Evolutionary conservation across 1,140 invertebrate species (phyloP).

Genomic region (Drosophila littoralis): DNA sequence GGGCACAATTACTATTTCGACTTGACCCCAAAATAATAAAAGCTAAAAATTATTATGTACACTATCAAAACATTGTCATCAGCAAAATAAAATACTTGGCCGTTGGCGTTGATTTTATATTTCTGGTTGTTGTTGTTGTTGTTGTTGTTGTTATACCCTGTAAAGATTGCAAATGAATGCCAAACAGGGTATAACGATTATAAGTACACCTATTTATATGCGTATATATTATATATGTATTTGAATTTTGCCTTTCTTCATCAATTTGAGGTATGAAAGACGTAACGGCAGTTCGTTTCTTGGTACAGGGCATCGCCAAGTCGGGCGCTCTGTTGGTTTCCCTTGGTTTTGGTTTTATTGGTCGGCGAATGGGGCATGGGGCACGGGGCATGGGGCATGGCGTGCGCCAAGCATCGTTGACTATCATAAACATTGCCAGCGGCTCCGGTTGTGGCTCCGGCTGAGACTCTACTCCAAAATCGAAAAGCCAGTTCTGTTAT

Average conservation of each 20-base stretch:
- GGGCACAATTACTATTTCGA: constrained; percentile 13
- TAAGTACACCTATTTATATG: no score
- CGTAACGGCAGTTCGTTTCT: no score
- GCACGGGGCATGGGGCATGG: constrained; percentile 22
- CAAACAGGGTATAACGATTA: no score
- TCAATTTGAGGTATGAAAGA: neutral
- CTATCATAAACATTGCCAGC: constrained; percentile 67
- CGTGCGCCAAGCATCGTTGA: constrained; percentile 68
- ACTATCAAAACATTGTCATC: constrained; percentile 73
- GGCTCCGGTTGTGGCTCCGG: constrained; percentile 15
- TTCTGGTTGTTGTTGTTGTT: constrained; percentile 55
- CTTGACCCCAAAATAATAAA: constrained; percentile 54
- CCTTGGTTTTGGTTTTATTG: constrained; percentile 64
- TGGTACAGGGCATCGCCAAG: neutral
- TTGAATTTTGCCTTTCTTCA: no score
- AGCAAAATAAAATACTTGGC: constrained; percentile 46
- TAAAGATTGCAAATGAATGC: neutral
- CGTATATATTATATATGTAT: no score
- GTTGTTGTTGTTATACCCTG: constrained; percentile 15
- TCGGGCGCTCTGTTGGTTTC: neutral
- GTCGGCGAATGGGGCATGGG: constrained; percentile 33
- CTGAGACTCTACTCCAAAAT: constrained; percentile 17
- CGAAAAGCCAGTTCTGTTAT: constrained; percentile 71
- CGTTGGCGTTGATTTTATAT: constrained; percentile 64
- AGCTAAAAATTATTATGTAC: constrained; percentile 49